Evolutionary conservation across 2,113 vertebrate species (phyloP).

Genomic region (Thermophis baileyi): DNA sequence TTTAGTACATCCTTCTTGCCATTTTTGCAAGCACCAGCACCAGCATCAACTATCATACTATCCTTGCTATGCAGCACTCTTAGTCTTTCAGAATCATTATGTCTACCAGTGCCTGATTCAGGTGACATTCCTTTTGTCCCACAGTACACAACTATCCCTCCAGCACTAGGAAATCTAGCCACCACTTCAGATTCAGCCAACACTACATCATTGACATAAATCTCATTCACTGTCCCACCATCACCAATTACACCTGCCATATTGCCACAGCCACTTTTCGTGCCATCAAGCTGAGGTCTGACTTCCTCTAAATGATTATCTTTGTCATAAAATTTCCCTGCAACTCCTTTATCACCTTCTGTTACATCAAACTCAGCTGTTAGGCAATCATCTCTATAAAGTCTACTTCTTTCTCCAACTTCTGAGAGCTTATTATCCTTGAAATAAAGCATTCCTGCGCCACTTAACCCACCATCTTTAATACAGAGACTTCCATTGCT

Average conservation of each 20-base stretch:
- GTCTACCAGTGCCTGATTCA: not conserved
- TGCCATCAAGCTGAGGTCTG: not conserved
- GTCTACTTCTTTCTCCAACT: not conserved
- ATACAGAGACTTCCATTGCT: not conserved
- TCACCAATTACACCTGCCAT: not conserved
- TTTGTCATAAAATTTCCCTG: not conserved
- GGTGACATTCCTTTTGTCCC: not conserved
- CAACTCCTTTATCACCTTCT: not conserved
- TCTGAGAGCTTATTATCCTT: not conserved
- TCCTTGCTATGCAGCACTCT: not conserved
- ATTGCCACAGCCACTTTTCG: not conserved
- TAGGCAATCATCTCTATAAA: not conserved
- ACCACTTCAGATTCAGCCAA: not conserved
- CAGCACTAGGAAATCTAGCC: not conserved
- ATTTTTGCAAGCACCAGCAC: not conserved
- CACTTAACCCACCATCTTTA: not conserved
- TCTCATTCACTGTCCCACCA: not conserved
- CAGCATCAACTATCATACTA: not conserved
- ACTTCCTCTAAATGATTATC: not conserved
- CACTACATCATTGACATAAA: not conserved
- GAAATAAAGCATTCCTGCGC: not conserved
- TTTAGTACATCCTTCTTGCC: not conserved
- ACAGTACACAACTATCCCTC: not conserved
- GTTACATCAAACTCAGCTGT: not conserved
- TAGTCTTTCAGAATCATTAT: not conserved